Evolutionary conservation across 2,888 invertebrate genomes (phyloP).

Genomic region (Xestia c-nigrum): DNA sequence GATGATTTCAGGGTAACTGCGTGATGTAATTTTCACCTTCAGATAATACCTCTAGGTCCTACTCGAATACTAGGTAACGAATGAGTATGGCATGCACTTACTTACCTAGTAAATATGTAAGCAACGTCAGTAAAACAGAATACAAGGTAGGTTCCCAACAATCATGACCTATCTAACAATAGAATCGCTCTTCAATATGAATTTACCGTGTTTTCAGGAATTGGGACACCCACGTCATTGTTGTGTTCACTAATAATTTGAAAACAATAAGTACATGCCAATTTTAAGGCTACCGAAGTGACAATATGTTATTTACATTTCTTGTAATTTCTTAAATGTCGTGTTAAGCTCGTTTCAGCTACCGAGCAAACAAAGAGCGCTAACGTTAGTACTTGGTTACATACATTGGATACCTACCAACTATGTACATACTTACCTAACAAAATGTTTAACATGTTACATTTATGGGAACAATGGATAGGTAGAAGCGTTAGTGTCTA

Average conservation of each 20-base stretch:
- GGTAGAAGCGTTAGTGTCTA: conserved; percentile 38
- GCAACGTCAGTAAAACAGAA: not conserved
- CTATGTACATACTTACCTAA: not conserved
- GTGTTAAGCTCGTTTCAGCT: conserved; percentile 28
- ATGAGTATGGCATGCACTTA: not conserved
- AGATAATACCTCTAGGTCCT: not conserved
- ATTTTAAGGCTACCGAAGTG: not conserved
- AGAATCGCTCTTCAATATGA: not conserved
- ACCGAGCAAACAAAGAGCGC: conserved; percentile 39
- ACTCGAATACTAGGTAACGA: not conserved
- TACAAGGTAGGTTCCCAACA: not conserved
- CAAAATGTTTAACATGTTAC: conserved; percentile 19
- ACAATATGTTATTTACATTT: not conserved
- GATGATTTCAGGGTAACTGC: not conserved
- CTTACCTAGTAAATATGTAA: not conserved
- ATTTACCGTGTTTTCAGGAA: not conserved
- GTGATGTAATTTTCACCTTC: conserved; percentile 1
- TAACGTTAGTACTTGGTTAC: conserved; percentile 1
- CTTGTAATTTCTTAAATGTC: conserved; percentile 15
- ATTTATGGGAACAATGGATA: conserved; percentile 48
- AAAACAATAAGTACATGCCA: not conserved
- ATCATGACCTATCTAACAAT: not conserved
- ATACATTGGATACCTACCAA: not conserved
- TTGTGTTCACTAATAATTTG: not conserved
- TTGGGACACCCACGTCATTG: not conserved